These are phyloP conservation scores for Zaprionus davidi DNA, from an alignment of 1,140 invertebrate species.

Conservation along the genomic window DNA sequence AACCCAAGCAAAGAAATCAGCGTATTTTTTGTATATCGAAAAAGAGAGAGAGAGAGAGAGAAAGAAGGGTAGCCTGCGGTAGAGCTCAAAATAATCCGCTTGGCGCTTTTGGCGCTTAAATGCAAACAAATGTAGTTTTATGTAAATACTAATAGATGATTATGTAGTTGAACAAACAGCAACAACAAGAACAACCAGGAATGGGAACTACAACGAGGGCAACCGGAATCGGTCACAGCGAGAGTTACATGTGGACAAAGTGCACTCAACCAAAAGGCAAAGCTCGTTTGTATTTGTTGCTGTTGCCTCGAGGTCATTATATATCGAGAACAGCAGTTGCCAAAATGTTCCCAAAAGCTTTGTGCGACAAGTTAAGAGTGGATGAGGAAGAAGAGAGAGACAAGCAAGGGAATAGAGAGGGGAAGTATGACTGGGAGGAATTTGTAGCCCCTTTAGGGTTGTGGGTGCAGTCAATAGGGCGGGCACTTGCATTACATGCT, in stretches of 20 bases:
- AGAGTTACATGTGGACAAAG: slow-evolving; percentile 80
- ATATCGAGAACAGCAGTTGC: slow-evolving; percentile 81
- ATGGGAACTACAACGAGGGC: slow-evolving; percentile 35
- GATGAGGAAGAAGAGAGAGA: neutral
- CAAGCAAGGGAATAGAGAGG: too few species aligned
- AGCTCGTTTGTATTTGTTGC: slow-evolving; percentile 63
- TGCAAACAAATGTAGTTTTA: slow-evolving; percentile 81
- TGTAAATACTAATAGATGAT: slow-evolving; percentile 82
- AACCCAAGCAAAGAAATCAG: slow-evolving; percentile 25
- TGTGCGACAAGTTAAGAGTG: slow-evolving; percentile 67
- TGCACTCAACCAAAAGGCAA: slow-evolving; percentile 74
- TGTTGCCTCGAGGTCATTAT: slow-evolving; percentile 78
- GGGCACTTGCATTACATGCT: slow-evolving; percentile 72
- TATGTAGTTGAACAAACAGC: slow-evolving; percentile 80
- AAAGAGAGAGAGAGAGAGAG: neutral
- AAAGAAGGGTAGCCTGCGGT: neutral
- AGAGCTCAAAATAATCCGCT: slow-evolving; percentile 67
- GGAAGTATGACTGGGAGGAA: neutral
- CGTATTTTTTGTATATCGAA: slow-evolving; percentile 14
- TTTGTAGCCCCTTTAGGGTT: neutral
- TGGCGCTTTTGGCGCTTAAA: slow-evolving; percentile 65
- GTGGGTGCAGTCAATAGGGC: slow-evolving; percentile 23
- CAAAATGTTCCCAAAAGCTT: slow-evolving; percentile 81
- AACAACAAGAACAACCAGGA: slow-evolving; percentile 45
- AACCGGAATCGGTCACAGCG: slow-evolving; percentile 62